Evolutionary conservation across 2,888 invertebrate species (phyloP).

Genomic region (Amblyteles armatorius): DNA sequence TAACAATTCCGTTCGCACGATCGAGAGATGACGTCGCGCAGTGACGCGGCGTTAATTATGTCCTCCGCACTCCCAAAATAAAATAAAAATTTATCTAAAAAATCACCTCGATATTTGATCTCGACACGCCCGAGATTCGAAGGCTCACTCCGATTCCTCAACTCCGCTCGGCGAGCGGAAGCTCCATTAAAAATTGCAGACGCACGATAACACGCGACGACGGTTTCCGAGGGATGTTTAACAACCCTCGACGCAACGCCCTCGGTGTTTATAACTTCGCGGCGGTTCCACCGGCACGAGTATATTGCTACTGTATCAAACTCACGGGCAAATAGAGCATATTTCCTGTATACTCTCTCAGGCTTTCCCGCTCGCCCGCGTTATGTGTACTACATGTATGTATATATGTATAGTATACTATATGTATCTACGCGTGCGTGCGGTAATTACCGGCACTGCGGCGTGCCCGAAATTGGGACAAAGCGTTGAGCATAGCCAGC

Average conservation of each 20-base stretch:
- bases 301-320: slow-evolving; percentile 40
- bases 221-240: slow-evolving; percentile 53
- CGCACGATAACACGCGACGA: slow-evolving; percentile 59
- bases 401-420: slow-evolving; percentile 12
- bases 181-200: neutral
- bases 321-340: slow-evolving; percentile 21
- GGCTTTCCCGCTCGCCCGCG: slow-evolving; percentile 4
- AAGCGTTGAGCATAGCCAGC: slow-evolving; percentile 48
- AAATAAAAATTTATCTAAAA: neutral
- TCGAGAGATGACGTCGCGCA: slow-evolving; percentile 3
- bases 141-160: neutral
- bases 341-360: neutral
- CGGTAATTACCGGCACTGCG: slow-evolving; percentile 61
- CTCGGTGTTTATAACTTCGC: slow-evolving; percentile 57
- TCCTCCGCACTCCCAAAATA: neutral
- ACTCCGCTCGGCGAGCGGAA: neutral
- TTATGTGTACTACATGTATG: neutral
- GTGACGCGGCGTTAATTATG: neutral
- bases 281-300: slow-evolving; percentile 15
- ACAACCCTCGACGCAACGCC: slow-evolving; percentile 1
- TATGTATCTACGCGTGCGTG: slow-evolving; percentile 39
- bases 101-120: neutral
- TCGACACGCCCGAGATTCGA: neutral
- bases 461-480: slow-evolving; percentile 63
- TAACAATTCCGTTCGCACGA: slow-evolving; percentile 42